Conservation (phyloP, 2,888 invertebrate genomes). For the Tiphia femorata region DNA sequence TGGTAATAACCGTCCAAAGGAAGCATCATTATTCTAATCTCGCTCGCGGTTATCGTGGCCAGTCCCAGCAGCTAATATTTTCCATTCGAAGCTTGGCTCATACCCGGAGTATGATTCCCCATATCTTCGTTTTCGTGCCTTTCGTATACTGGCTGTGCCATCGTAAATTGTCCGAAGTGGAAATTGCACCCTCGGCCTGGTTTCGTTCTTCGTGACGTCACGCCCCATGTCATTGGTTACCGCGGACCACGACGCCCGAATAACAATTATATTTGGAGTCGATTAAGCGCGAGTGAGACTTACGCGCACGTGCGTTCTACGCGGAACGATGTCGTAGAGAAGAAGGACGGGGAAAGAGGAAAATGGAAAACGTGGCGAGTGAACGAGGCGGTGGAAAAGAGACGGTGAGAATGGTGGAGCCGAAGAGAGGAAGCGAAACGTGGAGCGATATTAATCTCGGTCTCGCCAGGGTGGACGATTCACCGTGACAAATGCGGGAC, state of each 20-base stretch:
- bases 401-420: slow-evolving; percentile 16
- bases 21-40: slow-evolving; percentile 27
- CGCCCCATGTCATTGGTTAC: slow-evolving; percentile 8
- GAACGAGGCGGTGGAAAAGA: neutral
- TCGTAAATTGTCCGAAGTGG: slow-evolving; percentile 29
- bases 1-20: slow-evolving; percentile 18
- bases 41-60: slow-evolving; percentile 11
- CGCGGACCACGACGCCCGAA: slow-evolving; percentile 14
- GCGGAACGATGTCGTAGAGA: neutral
- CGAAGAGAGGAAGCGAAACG: slow-evolving; percentile 19
- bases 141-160: slow-evolving; percentile 17
- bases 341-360: neutral
- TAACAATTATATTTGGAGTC: slow-evolving; percentile 49
- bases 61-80: too few relatives aligned
- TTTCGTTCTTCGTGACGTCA: slow-evolving; percentile 21
- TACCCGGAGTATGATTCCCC: slow-evolving; percentile 31
- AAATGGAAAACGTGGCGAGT: neutral
- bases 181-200: slow-evolving; percentile 27
- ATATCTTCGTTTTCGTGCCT: slow-evolving; percentile 24
- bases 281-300: slow-evolving; percentile 17
- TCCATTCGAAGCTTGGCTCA: slow-evolving; percentile 8
- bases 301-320: neutral
- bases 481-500: slow-evolving; percentile 56
- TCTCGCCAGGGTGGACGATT: slow-evolving; percentile 33
- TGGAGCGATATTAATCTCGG: slow-evolving; percentile 51